These are phyloP conservation scores for Ctenoplectra terminalis DNA, from an alignment of 1,140 invertebrate species.

Conservation along the genomic window DNA sequence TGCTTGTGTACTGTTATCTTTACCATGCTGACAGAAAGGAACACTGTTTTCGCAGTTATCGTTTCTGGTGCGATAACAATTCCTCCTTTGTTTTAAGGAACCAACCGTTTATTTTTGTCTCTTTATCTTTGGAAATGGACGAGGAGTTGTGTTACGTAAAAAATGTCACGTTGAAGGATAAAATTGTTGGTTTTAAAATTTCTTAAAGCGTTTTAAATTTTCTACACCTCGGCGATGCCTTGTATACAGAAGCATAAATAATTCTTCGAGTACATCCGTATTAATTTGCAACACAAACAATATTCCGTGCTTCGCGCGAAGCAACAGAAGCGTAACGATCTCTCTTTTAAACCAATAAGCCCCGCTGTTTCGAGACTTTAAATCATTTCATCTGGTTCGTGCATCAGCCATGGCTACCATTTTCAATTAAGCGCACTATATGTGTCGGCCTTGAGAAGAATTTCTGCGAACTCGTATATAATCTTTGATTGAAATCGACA, in stretches of 20 bases:
- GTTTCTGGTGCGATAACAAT: not conserved
- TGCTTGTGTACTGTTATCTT: too few species aligned
- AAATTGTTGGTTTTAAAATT: not conserved
- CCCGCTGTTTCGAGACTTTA: not conserved
- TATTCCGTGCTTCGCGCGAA: not conserved
- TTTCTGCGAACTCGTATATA: constrained; percentile 52
- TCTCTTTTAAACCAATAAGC: constrained; percentile 10
- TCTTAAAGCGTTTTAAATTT: too few species aligned
- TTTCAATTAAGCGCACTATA: constrained; percentile 46
- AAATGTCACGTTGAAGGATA: not conserved
- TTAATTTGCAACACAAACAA: not conserved
- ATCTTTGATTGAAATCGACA: constrained; percentile 57
- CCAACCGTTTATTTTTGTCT: too few species aligned
- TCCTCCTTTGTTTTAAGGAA: too few species aligned
- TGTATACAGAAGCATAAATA: not conserved
- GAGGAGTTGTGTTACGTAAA: not conserved
- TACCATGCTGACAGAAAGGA: not conserved
- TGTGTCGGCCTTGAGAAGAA: constrained; percentile 18
- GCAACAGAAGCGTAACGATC: not conserved
- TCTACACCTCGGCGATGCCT: too few species aligned
- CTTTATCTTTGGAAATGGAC: too few species aligned
- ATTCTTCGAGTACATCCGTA: not conserved
- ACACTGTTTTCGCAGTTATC: too few species aligned
- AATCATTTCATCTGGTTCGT: constrained; percentile 18
- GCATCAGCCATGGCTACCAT: constrained; percentile 24